Percentiles rank a stretch among this genome's conserved stretches.
phyloP scores from a whole-genome alignment of 2,113 vertebrate genomes.

The Dryoscopus gambensis region DNA sequence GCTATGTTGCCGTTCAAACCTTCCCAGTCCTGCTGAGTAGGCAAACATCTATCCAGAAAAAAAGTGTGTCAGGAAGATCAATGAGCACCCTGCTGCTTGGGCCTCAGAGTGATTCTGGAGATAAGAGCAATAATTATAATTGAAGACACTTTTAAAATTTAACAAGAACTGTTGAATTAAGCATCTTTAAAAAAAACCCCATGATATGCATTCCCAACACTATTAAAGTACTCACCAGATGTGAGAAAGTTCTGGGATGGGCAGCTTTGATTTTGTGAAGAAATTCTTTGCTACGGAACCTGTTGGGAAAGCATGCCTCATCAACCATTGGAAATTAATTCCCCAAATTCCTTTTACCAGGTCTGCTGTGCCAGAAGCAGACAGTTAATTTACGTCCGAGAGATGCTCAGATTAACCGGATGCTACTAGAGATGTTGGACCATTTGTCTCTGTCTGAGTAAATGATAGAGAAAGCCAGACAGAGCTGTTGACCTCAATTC shows the following conservation, averaged over 20 bases:
- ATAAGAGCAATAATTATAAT: conserved; percentile 23
- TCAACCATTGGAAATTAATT: not conserved
- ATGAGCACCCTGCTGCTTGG: not conserved
- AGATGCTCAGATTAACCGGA: not conserved
- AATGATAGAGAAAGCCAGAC: not conserved
- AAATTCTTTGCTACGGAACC: conserved; percentile 94
- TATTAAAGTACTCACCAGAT: conserved; percentile 83
- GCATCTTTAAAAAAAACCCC: accelerated
- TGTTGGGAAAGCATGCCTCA: conserved; percentile 56
- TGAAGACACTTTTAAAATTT: conserved; percentile 6
- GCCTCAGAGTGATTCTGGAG: conserved; percentile 24
- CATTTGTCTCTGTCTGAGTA: not conserved
- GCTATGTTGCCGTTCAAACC: not conserved
- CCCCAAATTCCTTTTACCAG: not conserved
- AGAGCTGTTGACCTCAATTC: conserved; percentile 26
- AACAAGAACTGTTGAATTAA: conserved; percentile 6
- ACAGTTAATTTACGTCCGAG: not conserved
- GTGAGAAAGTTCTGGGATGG: conserved; percentile 93
- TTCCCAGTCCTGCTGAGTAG: not conserved
- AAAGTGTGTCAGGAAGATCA: conserved; percentile 3
- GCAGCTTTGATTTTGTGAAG: conserved; percentile 97
- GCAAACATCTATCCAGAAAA: conserved; percentile 28
- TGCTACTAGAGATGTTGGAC: not conserved
- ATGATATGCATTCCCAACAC: not conserved
- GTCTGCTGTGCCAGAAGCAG: not conserved